Conservation (phyloP, 2,888 invertebrate genomes). For the Ypsolopha scabrella region DNA sequence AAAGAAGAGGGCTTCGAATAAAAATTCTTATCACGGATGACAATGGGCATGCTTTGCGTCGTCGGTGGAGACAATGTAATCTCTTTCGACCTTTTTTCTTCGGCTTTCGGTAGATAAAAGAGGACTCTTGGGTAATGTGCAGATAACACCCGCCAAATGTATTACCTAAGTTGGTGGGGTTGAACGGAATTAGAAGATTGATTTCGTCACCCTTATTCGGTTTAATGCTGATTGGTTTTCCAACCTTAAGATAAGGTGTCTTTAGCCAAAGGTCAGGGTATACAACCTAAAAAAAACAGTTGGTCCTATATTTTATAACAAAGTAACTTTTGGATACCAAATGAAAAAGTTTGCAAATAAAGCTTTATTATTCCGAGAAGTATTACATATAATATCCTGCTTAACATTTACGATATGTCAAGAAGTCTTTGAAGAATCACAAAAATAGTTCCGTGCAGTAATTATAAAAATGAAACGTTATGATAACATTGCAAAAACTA, state of each 20-base stretch:
- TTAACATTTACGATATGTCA: constrained; percentile 61
- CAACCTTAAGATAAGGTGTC: background rate
- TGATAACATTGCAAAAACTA: background rate
- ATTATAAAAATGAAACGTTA: background rate
- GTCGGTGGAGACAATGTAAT: constrained; percentile 14
- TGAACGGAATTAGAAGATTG: constrained; percentile 18
- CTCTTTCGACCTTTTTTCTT: constrained; percentile 8
- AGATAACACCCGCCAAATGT: constrained; percentile 8
- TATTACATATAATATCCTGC: constrained; percentile 43
- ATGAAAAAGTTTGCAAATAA: constrained; percentile 35
- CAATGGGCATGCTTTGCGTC: constrained; percentile 11
- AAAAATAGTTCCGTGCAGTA: constrained; percentile 12
- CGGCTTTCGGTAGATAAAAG: constrained; percentile 2
- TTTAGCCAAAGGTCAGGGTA: constrained; percentile 5
- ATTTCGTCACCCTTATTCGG: constrained; percentile 16
- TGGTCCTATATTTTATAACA: too few relatives aligned
- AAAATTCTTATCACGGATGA: constrained; percentile 34
- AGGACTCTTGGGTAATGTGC: constrained; percentile 3
- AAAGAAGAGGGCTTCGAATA: constrained; percentile 19
- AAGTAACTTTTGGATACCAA: background rate
- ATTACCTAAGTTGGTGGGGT: constrained; percentile 1
- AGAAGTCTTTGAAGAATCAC: constrained; percentile 60
- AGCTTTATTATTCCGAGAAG: constrained; percentile 58
- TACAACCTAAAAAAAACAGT: background rate
- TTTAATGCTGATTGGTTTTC: constrained; percentile 12